Evolutionary conservation across 1,140 invertebrate genomes (phyloP).

Genomic region (Adelges cooleyi): DNA sequence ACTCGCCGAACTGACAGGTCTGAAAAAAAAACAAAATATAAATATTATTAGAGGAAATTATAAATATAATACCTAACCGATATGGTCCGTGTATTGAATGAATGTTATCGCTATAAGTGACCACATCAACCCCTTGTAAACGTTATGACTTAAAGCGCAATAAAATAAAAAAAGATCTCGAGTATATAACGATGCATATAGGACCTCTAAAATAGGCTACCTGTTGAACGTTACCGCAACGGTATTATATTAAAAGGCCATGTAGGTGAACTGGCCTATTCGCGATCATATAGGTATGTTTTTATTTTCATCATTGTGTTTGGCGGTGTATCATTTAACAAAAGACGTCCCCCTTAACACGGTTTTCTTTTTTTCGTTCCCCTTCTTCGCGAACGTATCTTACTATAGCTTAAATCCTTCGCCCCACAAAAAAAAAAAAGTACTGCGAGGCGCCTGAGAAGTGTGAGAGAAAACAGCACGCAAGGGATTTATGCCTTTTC

Average conservation of each 20-base stretch:
- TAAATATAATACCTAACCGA: no score
- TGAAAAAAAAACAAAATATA: not conserved
- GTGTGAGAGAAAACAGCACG: constrained; percentile 16
- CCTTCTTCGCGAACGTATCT: not conserved
- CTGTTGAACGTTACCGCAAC: not conserved
- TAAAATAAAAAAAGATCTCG: constrained; percentile 14
- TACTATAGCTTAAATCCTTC: not conserved
- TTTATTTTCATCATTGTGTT: not conserved
- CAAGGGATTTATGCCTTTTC: constrained; percentile 21
- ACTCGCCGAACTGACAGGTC: constrained; percentile 25
- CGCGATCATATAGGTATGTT: not conserved
- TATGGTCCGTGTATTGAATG: no score
- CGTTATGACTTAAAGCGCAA: not conserved
- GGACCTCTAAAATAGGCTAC: constrained; percentile 24
- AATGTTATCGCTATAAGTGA: not conserved
- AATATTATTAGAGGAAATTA: no score
- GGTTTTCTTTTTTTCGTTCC: not conserved
- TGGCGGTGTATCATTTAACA: constrained; percentile 15
- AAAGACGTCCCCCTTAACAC: not conserved
- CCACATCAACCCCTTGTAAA: constrained; percentile 1
- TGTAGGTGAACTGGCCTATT: not conserved
- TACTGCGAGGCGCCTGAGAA: not conserved
- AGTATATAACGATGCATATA: constrained; percentile 9
- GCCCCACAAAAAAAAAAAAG: not conserved
- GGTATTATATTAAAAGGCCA: not conserved